Evolutionary conservation across 92 coral and sea anemone species (phyloP).

Genomic region (Parazoanthus darwini): DNA sequence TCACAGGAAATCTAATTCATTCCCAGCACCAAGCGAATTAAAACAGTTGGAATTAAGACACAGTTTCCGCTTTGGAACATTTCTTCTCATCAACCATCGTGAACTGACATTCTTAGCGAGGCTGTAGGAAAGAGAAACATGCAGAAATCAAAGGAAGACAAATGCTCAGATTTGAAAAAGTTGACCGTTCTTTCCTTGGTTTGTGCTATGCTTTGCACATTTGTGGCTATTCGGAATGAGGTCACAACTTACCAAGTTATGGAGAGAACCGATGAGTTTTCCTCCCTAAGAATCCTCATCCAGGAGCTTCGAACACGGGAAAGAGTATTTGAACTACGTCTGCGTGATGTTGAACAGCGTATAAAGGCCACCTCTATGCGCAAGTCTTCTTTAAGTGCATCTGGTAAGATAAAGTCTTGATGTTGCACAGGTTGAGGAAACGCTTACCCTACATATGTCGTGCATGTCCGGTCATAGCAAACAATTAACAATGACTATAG

Average conservation of each 20-base stretch:
- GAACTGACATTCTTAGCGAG: too few species aligned
- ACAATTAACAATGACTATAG: too few species aligned
- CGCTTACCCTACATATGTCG: too few species aligned
- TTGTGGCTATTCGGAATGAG: neutral
- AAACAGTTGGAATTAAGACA: too few species aligned
- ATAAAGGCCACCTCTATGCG: neutral
- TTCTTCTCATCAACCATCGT: too few species aligned
- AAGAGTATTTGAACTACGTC: neutral
- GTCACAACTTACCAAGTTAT: neutral
- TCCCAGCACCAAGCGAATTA: too few species aligned
- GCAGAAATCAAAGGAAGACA: neutral
- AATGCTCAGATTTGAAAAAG: neutral
- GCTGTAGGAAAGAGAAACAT: neutral
- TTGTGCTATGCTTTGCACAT: neutral
- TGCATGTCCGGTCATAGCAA: too few species aligned
- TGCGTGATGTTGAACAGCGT: neutral
- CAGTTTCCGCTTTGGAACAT: too few species aligned
- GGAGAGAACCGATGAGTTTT: neutral
- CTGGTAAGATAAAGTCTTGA: neutral
- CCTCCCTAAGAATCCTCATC: neutral
- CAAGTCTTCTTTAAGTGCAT: slow-evolving; percentile 16
- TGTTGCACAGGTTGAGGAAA: too few species aligned
- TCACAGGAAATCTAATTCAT: neutral
- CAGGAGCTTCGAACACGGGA: neutral
- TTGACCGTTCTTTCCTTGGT: neutral